phyloP scores from a whole-genome alignment of 2,888 invertebrate genomes.

The Dryobotodes eremita region DNA sequence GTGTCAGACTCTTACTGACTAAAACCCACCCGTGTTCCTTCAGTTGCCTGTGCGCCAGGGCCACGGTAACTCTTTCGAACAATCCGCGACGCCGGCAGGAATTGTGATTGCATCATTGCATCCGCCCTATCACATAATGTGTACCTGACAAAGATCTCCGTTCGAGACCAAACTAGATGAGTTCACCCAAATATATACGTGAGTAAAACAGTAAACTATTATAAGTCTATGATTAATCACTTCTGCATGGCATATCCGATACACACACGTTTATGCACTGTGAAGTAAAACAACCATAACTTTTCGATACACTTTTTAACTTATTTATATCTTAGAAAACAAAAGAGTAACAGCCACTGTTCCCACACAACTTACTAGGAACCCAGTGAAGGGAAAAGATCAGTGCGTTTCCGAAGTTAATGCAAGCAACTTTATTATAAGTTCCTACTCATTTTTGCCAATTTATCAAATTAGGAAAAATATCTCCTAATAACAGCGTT shows the following conservation, averaged over 20 bases:
- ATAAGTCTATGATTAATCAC: slow-evolving; percentile 8
- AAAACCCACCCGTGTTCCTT: too few species aligned
- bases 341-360: slow-evolving; percentile 25
- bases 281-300: not conserved
- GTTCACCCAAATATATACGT: not conserved
- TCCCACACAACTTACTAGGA: slow-evolving; percentile 27
- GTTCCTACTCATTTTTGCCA: not conserved
- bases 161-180: not conserved
- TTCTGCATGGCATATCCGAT: not conserved
- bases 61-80: too few species aligned
- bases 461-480: not conserved
- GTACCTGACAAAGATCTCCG: not conserved
- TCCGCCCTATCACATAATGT: not conserved
- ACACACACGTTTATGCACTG: not conserved
- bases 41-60: too few species aligned
- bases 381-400: slow-evolving; percentile 23
- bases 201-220: not conserved
- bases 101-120: too few species aligned
- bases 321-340: slow-evolving; percentile 26
- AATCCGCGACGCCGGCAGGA: too few species aligned
- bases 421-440: slow-evolving; percentile 7
- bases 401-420: slow-evolving; percentile 1
- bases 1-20: too few species aligned
- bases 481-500: not conserved
- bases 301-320: slow-evolving; percentile 7